These are phyloP conservation scores for Tribolium freemani DNA, from an alignment of 2,888 invertebrate genomes.

Conservation along the genomic window DNA sequence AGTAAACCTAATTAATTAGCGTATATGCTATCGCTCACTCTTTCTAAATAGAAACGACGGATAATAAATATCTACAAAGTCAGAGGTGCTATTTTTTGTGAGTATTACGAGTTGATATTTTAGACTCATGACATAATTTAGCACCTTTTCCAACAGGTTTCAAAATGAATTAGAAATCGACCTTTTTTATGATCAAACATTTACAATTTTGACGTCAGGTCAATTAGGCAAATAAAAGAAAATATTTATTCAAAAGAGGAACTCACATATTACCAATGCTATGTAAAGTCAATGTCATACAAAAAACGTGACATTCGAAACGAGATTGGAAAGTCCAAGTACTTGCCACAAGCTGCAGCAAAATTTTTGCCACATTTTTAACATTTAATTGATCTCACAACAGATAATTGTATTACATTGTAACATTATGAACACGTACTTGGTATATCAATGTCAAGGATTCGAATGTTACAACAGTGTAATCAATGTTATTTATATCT, in stretches of 20 bases:
- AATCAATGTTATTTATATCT: too few species aligned
- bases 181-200: neutral
- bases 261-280: neutral
- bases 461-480: neutral
- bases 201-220: conserved; percentile 28
- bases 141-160: conserved; percentile 17
- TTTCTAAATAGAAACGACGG: neutral
- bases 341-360: neutral
- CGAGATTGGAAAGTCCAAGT: neutral
- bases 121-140: conserved; percentile 21
- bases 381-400: neutral
- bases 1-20: neutral
- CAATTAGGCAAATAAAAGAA: conserved; percentile 26
- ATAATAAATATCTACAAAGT: neutral
- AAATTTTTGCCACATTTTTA: neutral
- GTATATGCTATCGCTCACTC: neutral
- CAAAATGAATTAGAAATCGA: conserved; percentile 26
- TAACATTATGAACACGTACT: neutral
- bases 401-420: neutral
- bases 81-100: neutral
- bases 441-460: neutral
- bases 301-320: neutral
- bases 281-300: neutral
- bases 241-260: neutral
- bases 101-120: neutral